These are phyloP conservation scores for Leucophenga varia DNA, from an alignment of 1,140 invertebrate species.

Conservation along the genomic window DNA sequence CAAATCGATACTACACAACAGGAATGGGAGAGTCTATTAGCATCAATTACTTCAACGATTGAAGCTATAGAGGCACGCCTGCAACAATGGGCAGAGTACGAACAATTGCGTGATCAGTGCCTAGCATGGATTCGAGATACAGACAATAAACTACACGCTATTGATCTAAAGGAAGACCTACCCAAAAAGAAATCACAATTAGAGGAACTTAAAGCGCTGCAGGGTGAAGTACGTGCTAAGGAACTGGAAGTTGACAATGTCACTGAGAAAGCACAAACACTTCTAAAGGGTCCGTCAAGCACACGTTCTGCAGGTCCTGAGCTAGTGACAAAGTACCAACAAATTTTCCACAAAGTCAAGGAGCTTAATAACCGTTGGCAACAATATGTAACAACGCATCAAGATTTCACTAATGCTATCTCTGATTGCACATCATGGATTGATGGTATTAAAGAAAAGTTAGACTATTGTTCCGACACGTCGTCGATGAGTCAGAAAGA, in stretches of 20 bases:
- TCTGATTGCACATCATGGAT: conserved; percentile 81
- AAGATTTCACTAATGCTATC: conserved; percentile 82
- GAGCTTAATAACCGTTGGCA: conserved; percentile 89
- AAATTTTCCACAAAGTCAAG: conserved; percentile 86
- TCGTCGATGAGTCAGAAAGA: conserved; percentile 80
- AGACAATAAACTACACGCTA: conserved; percentile 83
- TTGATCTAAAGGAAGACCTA: conserved; percentile 82
- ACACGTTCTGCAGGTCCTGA: conserved; percentile 75
- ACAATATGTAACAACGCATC: conserved; percentile 84
- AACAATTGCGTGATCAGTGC: conserved; percentile 82
- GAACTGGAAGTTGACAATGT: conserved; percentile 91
- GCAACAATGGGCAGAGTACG: conserved; percentile 89
- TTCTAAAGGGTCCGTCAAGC: conserved; percentile 68
- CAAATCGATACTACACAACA: conserved; percentile 86
- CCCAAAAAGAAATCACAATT: conserved; percentile 83
- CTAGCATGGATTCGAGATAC: conserved; percentile 86
- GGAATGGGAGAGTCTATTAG: conserved; percentile 84
- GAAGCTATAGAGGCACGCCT: conserved; percentile 77
- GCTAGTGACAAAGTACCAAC: conserved; percentile 86
- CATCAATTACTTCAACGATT: conserved; percentile 74
- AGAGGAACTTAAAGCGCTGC: conserved; percentile 74
- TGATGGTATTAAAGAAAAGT: conserved; percentile 79
- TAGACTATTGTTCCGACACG: conserved; percentile 81
- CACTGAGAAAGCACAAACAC: conserved; percentile 83
- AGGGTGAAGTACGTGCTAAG: conserved; percentile 86